Conservation (phyloP, 2,888 invertebrate genomes). For the Limnephilus marmoratus region DNA sequence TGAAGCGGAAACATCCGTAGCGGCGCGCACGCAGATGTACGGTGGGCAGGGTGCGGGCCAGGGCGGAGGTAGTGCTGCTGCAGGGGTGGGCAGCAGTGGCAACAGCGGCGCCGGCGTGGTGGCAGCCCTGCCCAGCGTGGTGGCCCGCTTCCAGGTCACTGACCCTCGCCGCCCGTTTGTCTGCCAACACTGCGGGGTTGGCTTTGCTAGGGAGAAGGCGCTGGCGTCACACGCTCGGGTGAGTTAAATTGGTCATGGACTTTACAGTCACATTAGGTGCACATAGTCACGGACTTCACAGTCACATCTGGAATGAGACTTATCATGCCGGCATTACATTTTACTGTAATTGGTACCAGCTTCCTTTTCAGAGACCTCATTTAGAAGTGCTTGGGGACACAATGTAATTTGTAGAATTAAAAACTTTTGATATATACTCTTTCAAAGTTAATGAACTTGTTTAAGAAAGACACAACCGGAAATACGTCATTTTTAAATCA, state of each 20-base stretch:
- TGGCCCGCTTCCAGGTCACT: constrained; percentile 76
- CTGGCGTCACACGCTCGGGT: constrained; percentile 85
- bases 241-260: constrained; percentile 56
- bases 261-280: neutral
- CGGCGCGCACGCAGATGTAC: constrained; percentile 77
- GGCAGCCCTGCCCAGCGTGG: constrained; percentile 58
- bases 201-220: constrained; percentile 90
- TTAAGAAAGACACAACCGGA: too few species aligned
- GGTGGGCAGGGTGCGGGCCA: constrained; percentile 70
- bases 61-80: constrained; percentile 67
- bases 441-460: too few species aligned
- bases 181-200: constrained; percentile 86
- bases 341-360: too few species aligned
- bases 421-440: too few species aligned
- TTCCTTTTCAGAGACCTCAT: too few species aligned
- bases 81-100: constrained; percentile 69
- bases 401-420: too few species aligned
- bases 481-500: too few species aligned
- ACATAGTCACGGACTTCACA: neutral
- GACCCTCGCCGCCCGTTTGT: constrained; percentile 89
- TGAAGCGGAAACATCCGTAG: constrained; percentile 74
- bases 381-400: too few species aligned
- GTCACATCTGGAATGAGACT: constrained; percentile 5
- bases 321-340: neutral
- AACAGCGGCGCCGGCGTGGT: constrained; percentile 64